Conservation (phyloP, 2,888 invertebrate genomes). For the Auanema sp. region DNA sequence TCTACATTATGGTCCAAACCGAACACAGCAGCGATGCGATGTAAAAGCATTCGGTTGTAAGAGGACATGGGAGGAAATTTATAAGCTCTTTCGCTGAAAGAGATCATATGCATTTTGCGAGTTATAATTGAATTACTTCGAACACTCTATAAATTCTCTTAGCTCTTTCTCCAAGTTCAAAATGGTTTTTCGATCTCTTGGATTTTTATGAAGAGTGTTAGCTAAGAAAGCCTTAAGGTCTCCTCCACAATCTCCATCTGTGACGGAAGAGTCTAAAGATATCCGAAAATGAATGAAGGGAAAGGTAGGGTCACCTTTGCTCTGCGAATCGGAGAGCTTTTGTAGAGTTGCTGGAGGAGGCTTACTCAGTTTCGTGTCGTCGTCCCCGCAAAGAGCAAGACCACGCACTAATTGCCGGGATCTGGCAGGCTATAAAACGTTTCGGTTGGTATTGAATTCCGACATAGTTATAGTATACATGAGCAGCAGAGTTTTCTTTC, state of each 20-base stretch:
- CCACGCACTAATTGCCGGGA: conserved; percentile 21
- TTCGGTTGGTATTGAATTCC: neutral
- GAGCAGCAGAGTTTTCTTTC: too few relatives aligned
- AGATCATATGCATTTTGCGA: neutral
- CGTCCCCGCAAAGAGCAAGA: conserved; percentile 26
- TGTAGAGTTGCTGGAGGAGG: conserved; percentile 16
- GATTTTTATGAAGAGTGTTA: conserved; percentile 85
- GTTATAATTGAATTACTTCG: conserved; percentile 71
- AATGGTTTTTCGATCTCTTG: conserved; percentile 82
- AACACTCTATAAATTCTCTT: conserved; percentile 80
- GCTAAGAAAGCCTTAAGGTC: conserved; percentile 85
- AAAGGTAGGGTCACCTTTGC: conserved; percentile 22
- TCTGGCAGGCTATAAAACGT: conserved; percentile 13
- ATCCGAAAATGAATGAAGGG: conserved; percentile 1
- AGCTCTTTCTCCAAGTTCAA: conserved; percentile 86
- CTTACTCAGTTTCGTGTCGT: conserved; percentile 31
- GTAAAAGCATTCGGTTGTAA: conserved; percentile 92
- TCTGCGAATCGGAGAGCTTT: conserved; percentile 13
- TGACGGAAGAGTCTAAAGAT: conserved; percentile 75
- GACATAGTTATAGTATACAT: too few relatives aligned
- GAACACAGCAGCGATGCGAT: conserved; percentile 88
- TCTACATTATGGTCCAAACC: conserved; percentile 92
- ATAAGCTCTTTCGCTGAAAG: conserved; percentile 69
- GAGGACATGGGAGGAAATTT: conserved; percentile 91
- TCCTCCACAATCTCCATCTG: conserved; percentile 77